Evolutionary conservation across 2,113 vertebrate species (phyloP), one percentile per base, ranked within the genome.

Genomic region (Arenaria interpres): DNA sequence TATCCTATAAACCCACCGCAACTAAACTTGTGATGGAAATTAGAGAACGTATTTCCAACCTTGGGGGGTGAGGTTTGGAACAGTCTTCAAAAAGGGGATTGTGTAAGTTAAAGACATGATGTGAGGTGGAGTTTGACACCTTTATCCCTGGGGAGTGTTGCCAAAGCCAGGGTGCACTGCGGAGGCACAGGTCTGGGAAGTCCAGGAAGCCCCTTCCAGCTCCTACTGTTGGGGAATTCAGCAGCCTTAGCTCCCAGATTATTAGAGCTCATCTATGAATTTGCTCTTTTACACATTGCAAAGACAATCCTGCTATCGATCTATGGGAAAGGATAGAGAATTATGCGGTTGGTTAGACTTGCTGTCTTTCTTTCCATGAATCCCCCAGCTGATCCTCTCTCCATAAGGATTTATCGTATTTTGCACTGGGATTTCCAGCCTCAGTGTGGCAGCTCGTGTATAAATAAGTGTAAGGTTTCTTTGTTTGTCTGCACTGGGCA

Each of bases 241-340:
- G 15, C 79, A 57, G 9, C 22, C 30, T 74, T 43, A 90, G 4
- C 12, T 14, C 23, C 12, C 1, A 50, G 30, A 72, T 78, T 25
- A 57, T 53, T 32, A 53, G 53, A 66, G 30, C 20, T 74, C 4
- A 12, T 12, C 28, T 48, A 20, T 14, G 9, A 74, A 28, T 35
- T 72, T 84, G 54, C 37, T 48, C 18, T 80, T 69, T 45, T 8
- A 5, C 15, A 4, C 6, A 0, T 71, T 93, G 57, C 82, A 48
- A 77, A 90, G 46, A 30, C 74, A 62, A 1, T 3, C 6, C 4
- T 48, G 51, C 35, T 88, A 4, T 73, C 54, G 33, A 27, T 60
- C 53, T 12, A 0, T 1, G 22, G 66, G 39, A 80, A 14, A 37
- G 59, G 43, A 51, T 4, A 33, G 11, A 1, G 0, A 48, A 63